Evolutionary conservation across 37 sponge, comb jelly and placozoan genomes (phyloP).

Genomic region (Axinella damicornis): DNA sequence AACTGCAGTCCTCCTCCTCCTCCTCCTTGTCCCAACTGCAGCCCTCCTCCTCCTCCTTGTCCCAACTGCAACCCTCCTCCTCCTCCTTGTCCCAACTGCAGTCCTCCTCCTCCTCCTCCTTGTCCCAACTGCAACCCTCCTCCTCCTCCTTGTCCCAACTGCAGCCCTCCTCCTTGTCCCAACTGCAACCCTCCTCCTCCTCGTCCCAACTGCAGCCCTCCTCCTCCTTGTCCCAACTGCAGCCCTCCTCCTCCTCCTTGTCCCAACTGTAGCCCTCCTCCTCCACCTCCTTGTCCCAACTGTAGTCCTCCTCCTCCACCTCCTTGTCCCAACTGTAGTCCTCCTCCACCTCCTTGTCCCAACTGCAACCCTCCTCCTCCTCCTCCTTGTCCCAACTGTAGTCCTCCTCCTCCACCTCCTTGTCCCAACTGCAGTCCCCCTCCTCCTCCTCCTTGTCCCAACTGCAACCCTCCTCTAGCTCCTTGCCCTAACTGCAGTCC

Average conservation of each 20-base stretch:
- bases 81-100: constrained; percentile 3
- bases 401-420: constrained; percentile 1
- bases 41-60: constrained; percentile 28
- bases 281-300: background rate
- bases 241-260: constrained; percentile 20
- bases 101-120: constrained; percentile 3
- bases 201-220: constrained; percentile 18
- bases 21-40: constrained; percentile 19
- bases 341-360: background rate
- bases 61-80: constrained; percentile 19
- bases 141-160: constrained; percentile 1
- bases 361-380: constrained; percentile 20
- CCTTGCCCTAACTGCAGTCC: constrained; percentile 4
- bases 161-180: constrained; percentile 4
- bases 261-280: background rate
- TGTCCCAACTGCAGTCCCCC: constrained; percentile 29
- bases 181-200: constrained; percentile 56
- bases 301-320: constrained; percentile 9
- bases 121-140: background rate
- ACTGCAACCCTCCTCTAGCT: background rate
- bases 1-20: constrained; percentile 19
- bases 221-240: background rate
- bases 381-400: background rate
- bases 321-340: constrained; percentile 3
- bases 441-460: background rate